These are phyloP conservation scores for Lepidonotus clava DNA, from an alignment of 2,888 invertebrate genomes.

Conservation along the genomic window DNA sequence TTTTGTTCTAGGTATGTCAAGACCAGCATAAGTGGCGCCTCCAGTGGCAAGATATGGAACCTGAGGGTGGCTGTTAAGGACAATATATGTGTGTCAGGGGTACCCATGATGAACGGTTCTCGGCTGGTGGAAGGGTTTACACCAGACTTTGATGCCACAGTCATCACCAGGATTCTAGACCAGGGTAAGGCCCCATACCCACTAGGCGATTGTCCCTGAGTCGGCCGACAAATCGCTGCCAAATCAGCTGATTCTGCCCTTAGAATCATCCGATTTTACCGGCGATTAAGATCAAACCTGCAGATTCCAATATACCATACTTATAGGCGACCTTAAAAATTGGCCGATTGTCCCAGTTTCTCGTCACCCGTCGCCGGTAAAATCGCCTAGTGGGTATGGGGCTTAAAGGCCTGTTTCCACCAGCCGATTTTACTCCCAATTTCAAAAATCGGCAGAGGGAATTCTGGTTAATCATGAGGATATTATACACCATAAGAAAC, in stretches of 20 bases:
- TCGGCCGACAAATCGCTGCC: neutral
- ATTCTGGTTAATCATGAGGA: too few relatives aligned
- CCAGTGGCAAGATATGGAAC: conserved; percentile 35
- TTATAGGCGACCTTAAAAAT: too few relatives aligned
- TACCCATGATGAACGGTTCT: conserved; percentile 74
- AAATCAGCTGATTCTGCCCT: neutral
- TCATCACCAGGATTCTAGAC: conserved; percentile 73
- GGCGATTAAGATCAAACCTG: conserved; percentile 6
- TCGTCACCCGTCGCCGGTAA: too few relatives aligned
- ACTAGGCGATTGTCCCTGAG: neutral
- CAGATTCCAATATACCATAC: too few relatives aligned
- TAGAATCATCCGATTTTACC: neutral
- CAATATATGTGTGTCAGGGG: conserved; percentile 72
- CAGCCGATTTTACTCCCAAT: too few relatives aligned
- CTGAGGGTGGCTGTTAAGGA: conserved; percentile 73
- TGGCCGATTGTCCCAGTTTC: too few relatives aligned
- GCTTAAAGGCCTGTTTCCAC: too few relatives aligned
- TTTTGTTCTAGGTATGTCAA: neutral
- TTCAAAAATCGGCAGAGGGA: too few relatives aligned
- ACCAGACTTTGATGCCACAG: conserved; percentile 75
- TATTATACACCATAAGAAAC: too few relatives aligned
- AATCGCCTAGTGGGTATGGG: too few relatives aligned
- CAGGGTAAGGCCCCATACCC: conserved; percentile 67
- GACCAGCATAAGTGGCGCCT: neutral
- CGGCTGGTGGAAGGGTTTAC: conserved; percentile 70